These are phyloP conservation scores for Dryobota labecula DNA, from an alignment of 2,888 invertebrate species.

Conservation along the genomic window DNA sequence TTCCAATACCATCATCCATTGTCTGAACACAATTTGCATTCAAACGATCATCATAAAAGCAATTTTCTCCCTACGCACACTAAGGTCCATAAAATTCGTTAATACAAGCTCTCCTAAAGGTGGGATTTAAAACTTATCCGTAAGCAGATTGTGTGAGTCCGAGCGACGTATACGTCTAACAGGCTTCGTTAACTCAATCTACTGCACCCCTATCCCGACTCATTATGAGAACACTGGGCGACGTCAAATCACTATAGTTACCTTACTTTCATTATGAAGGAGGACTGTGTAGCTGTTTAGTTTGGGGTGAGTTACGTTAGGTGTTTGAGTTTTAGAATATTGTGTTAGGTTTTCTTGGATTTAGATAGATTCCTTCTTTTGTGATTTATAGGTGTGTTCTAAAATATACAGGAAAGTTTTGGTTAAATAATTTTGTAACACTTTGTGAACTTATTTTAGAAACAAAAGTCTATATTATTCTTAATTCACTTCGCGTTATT, in stretches of 20 bases:
- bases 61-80: conserved; percentile 31
- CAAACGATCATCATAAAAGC: conserved; percentile 38
- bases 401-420: neutral
- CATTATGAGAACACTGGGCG: conserved; percentile 58
- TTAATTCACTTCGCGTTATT: conserved; percentile 42
- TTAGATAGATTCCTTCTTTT: neutral
- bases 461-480: neutral
- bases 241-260: conserved; percentile 57
- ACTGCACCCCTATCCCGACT: conserved; percentile 66
- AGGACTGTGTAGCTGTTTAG: conserved; percentile 7
- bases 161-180: conserved; percentile 72
- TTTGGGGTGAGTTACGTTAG: conserved; percentile 3
- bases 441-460: conserved; percentile 14
- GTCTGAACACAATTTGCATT: conserved; percentile 36
- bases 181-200: conserved; percentile 80
- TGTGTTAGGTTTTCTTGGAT: neutral
- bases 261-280: conserved; percentile 47
- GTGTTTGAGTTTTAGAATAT: neutral
- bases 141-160: conserved; percentile 76
- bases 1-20: neutral
- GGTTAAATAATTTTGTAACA: conserved; percentile 1
- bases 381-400: neutral
- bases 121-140: conserved; percentile 69
- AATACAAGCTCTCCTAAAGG: conserved; percentile 24
- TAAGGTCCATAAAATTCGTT: conserved; percentile 35